Conservation (phyloP, 2,888 invertebrate genomes). For the Chironomus riparius region DNA sequence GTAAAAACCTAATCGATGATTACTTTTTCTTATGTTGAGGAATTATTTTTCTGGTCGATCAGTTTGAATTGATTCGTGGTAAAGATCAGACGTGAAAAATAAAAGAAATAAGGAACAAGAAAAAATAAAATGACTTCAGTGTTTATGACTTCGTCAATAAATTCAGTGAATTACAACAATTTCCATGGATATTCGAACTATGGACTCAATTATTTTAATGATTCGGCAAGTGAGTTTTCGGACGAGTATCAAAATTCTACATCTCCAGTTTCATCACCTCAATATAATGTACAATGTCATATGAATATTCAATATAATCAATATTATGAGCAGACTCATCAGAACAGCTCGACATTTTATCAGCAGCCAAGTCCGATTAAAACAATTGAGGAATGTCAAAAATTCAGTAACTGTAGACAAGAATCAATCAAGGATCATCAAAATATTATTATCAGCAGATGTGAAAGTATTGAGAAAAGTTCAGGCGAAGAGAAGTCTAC, state of each 20-base stretch:
- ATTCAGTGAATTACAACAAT: not conserved
- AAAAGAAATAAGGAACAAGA: not conserved
- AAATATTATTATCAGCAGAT: too few relatives aligned
- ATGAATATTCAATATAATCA: too few relatives aligned
- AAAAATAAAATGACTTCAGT: conserved; percentile 14
- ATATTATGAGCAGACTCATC: not conserved
- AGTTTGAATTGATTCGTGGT: not conserved
- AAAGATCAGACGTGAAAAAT: not conserved
- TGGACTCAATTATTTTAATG: conserved; percentile 19
- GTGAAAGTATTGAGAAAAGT: too few relatives aligned
- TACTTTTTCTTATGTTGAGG: not conserved
- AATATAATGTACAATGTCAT: not conserved
- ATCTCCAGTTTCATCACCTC: conserved; percentile 1
- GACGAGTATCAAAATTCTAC: conserved; percentile 17
- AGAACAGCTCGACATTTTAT: not conserved
- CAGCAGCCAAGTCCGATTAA: not conserved
- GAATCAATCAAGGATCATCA: too few relatives aligned
- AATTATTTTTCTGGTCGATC: not conserved
- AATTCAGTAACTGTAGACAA: too few relatives aligned
- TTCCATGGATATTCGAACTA: not conserved
- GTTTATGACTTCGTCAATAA: not conserved
- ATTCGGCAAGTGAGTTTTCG: not conserved
- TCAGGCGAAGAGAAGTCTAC: not conserved
- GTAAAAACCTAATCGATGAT: conserved; percentile 11
- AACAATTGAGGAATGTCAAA: too few relatives aligned